phyloP scores from a whole-genome alignment of 2,888 invertebrate species.

The Lepidonotus clava region DNA sequence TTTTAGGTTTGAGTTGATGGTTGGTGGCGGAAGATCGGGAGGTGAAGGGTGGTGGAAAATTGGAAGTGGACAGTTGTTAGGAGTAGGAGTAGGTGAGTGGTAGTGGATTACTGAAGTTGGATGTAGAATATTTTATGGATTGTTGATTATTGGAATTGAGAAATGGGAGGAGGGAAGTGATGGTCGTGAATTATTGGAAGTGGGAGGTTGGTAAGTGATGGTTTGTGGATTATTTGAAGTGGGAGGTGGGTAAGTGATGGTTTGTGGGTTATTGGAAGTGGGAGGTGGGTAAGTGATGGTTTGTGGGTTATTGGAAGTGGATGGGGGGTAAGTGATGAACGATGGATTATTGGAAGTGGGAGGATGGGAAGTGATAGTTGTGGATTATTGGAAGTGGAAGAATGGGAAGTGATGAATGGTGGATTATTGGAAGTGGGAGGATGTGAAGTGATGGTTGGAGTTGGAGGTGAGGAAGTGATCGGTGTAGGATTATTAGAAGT shows the following conservation, averaged over 20 bases:
- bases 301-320: background rate
- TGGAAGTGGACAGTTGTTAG: background rate
- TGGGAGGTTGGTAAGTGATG: background rate
- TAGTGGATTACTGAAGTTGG: background rate
- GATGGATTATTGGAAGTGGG: background rate
- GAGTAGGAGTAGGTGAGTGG: background rate
- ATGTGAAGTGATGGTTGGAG: background rate
- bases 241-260: background rate
- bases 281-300: background rate
- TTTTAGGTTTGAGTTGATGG: background rate
- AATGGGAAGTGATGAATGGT: background rate
- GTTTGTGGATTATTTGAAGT: background rate
- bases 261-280: background rate
- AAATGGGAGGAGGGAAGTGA: background rate
- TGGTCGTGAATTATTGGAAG: background rate
- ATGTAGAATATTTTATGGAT: too few species aligned
- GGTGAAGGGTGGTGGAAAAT: background rate
- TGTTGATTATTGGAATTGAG: background rate
- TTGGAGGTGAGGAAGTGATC: background rate
- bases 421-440: background rate
- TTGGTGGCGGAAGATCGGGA: background rate
- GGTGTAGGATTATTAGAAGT: background rate
- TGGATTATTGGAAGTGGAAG: background rate
- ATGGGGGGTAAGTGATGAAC: background rate
- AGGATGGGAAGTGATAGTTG: background rate